Percentiles rank a stretch among this genome's conserved stretches.
phyloP scores from a whole-genome alignment of 2,113 vertebrate species.

The Lethenteron camtschaticum region DNA sequence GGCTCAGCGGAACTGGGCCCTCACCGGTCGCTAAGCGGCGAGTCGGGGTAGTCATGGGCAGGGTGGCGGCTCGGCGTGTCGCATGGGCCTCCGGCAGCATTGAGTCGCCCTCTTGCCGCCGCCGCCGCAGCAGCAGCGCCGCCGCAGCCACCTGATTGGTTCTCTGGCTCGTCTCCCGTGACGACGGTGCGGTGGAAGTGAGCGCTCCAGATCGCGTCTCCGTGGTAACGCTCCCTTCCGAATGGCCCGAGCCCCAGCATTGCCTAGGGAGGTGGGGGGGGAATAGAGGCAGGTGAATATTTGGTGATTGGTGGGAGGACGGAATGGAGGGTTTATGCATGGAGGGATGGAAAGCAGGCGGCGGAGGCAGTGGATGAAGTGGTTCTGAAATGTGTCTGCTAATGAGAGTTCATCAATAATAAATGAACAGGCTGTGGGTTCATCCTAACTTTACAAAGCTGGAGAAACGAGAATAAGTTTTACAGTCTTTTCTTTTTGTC shows the following conservation, averaged over 20 bases:
- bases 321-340: not conserved
- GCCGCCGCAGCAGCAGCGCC: not conserved
- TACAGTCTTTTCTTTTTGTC: too few species aligned
- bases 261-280: not conserved
- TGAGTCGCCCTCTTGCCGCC: not conserved
- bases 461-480: too few species aligned
- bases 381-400: too few species aligned
- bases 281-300: too few species aligned
- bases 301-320: not conserved
- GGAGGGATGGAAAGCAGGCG: not conserved
- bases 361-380: not conserved
- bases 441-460: too few species aligned
- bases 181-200: slow-evolving; percentile 3
- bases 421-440: too few species aligned
- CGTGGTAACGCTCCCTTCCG: slow-evolving; percentile 1
- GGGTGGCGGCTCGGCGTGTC: not conserved
- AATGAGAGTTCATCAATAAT: too few species aligned
- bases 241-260: slow-evolving; percentile 3
- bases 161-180: slow-evolving; percentile 5
- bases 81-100: not conserved
- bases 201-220: slow-evolving; percentile 1
- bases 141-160: not conserved
- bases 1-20: not conserved
- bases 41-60: slow-evolving; percentile 1
- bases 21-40: slow-evolving; percentile 5